These are phyloP conservation scores for Orthonychiurus folsomi DNA, from an alignment of 2,888 invertebrate genomes.

Conservation along the genomic window DNA sequence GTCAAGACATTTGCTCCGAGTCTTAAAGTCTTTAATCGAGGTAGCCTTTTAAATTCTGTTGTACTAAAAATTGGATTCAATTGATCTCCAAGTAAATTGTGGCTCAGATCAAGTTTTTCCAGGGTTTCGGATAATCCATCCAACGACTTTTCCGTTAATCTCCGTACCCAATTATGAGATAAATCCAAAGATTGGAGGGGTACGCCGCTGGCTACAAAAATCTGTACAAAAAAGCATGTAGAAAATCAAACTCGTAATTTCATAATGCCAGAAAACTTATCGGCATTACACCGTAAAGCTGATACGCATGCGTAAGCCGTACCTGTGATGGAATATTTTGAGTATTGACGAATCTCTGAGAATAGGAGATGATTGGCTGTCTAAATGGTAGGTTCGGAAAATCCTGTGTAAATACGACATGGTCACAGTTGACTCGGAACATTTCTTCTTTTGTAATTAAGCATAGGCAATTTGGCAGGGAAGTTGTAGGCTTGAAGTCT, in stretches of 20 bases:
- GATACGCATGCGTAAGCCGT: constrained; percentile 35
- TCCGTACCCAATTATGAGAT: constrained; percentile 68
- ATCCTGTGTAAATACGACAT: constrained; percentile 69
- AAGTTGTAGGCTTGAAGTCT: neutral
- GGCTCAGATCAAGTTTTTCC: constrained; percentile 60
- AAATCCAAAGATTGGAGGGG: constrained; percentile 70
- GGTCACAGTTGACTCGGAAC: constrained; percentile 57
- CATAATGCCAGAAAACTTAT: no score
- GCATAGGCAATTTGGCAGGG: constrained; percentile 34
- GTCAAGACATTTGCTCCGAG: constrained; percentile 70
- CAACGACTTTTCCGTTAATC: constrained; percentile 57
- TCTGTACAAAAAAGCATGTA: constrained; percentile 27
- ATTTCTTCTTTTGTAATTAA: constrained; percentile 32
- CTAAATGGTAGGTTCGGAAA: constrained; percentile 66
- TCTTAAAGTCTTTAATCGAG: constrained; percentile 63
- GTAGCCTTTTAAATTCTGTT: constrained; percentile 69
- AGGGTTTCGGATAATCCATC: constrained; percentile 48
- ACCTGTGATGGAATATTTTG: constrained; percentile 72
- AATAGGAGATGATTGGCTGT: constrained; percentile 66
- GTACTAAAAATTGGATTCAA: constrained; percentile 83
- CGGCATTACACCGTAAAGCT: neutral
- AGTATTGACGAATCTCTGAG: constrained; percentile 69
- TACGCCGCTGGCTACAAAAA: constrained; percentile 60
- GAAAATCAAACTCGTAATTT: neutral
- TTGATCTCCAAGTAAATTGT: constrained; percentile 80